phyloP scores from a whole-genome alignment of 2,888 invertebrate genomes.

The Spisula solida region DNA sequence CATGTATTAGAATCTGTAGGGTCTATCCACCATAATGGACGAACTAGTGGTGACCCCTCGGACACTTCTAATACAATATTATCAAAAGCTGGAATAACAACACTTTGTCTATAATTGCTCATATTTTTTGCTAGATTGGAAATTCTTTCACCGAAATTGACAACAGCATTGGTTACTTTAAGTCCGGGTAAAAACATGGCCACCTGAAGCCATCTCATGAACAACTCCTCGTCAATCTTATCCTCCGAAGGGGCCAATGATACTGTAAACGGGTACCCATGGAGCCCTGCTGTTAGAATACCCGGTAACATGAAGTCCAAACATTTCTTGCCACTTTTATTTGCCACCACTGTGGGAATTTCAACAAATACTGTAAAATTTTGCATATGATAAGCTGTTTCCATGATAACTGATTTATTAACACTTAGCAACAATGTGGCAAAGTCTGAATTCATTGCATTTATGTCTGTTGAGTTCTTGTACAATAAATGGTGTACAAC shows the following conservation, averaged over 20 bases:
- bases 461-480: conserved; percentile 79
- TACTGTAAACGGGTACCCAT: conserved; percentile 95
- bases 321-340: conserved; percentile 93
- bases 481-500: conserved; percentile 55
- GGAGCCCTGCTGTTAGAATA: conserved; percentile 90
- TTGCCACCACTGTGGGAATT: conserved; percentile 94
- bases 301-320: conserved; percentile 93
- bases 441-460: conserved; percentile 67
- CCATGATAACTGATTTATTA: conserved; percentile 65
- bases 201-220: conserved; percentile 94
- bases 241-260: conserved; percentile 91
- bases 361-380: conserved; percentile 93
- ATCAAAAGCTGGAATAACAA: conserved; percentile 92
- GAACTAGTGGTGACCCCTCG: conserved; percentile 90
- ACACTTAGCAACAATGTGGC: conserved; percentile 57
- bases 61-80: conserved; percentile 90
- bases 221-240: conserved; percentile 85
- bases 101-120: conserved; percentile 53
- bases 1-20: conserved; percentile 68
- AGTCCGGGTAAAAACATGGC: conserved; percentile 96
- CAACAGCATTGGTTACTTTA: conserved; percentile 94
- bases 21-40: conserved; percentile 78
- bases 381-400: conserved; percentile 89
- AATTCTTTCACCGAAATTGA: conserved; percentile 87
- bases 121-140: conserved; percentile 43